Conservation (phyloP, 2,888 invertebrate species). For the Drosophila helvetica region DNA sequence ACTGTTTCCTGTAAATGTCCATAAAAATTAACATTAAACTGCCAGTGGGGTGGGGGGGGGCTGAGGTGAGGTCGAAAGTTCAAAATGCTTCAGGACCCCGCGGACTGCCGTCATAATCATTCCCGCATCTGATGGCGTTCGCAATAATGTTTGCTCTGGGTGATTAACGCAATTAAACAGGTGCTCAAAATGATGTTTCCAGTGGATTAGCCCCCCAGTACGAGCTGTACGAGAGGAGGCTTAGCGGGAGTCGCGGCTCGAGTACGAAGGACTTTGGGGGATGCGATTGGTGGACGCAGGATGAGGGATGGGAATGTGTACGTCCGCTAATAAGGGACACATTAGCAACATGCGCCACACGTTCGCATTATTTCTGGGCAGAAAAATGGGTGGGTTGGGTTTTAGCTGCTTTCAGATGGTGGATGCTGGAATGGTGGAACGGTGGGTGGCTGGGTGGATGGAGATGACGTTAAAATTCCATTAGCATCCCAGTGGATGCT, state of each 20-base stretch:
- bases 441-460: neutral
- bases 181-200: conserved; percentile 82
- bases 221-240: conserved; percentile 17
- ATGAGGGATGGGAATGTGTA: conserved; percentile 42
- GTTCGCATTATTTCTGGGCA: conserved; percentile 35
- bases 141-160: conserved; percentile 72
- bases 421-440: neutral
- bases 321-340: conserved; percentile 54
- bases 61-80: conserved; percentile 23
- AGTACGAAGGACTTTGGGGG: neutral
- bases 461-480: conserved; percentile 76
- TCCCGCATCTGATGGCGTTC: conserved; percentile 36
- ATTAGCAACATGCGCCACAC: conserved; percentile 50
- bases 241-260: neutral
- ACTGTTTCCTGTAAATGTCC: conserved; percentile 30
- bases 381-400: conserved; percentile 13
- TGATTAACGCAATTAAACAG: conserved; percentile 83
- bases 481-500: conserved; percentile 56
- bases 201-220: conserved; percentile 71
- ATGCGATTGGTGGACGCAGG: neutral
- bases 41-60: neutral
- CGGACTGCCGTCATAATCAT: conserved; percentile 29
- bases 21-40: conserved; percentile 50
- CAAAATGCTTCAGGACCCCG: conserved; percentile 4
- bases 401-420: neutral